These are phyloP conservation scores for Sakesphorus luctuosus DNA, from an alignment of 2,113 vertebrate species.

Conservation along the genomic window DNA sequence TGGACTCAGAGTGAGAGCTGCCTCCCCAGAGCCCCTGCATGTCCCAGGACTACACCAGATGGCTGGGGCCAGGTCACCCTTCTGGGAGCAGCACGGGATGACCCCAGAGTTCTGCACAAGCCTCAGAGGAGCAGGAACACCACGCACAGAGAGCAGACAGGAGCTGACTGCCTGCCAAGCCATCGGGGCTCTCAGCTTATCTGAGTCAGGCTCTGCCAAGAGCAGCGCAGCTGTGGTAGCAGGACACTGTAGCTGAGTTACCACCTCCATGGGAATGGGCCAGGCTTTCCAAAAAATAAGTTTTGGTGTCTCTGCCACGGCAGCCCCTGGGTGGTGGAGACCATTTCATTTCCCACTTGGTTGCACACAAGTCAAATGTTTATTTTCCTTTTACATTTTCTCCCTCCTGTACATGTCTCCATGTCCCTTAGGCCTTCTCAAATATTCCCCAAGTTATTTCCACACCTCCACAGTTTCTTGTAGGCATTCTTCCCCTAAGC, in stretches of 20 bases:
- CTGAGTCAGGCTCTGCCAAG: neutral
- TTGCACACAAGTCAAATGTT: neutral
- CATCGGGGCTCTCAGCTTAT: rapidly evolving
- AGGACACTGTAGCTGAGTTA: neutral
- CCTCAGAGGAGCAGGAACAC: neutral
- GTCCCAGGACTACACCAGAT: neutral
- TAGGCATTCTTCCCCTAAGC: neutral
- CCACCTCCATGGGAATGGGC: neutral
- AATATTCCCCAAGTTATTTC: neutral
- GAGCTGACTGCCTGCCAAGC: neutral
- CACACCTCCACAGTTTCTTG: neutral
- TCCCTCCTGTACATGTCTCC: neutral
- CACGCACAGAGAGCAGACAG: rapidly evolving
- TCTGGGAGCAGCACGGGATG: neutral
- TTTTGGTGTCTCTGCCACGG: neutral
- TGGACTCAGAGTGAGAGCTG: neutral
- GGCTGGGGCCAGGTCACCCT: neutral
- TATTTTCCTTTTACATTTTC: neutral
- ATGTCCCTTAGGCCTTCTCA: neutral
- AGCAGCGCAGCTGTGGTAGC: neutral
- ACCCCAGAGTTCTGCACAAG: neutral
- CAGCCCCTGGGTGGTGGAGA: neutral
- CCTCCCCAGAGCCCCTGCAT: neutral
- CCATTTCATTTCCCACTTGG: neutral
- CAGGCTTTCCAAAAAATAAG: slow-evolving; percentile 8